Percentiles rank a stretch among this genome's conserved stretches.
Conservation (phyloP, 37 sponge, comb jelly and placozoan genomes). For the Geodia barretti region DNA sequence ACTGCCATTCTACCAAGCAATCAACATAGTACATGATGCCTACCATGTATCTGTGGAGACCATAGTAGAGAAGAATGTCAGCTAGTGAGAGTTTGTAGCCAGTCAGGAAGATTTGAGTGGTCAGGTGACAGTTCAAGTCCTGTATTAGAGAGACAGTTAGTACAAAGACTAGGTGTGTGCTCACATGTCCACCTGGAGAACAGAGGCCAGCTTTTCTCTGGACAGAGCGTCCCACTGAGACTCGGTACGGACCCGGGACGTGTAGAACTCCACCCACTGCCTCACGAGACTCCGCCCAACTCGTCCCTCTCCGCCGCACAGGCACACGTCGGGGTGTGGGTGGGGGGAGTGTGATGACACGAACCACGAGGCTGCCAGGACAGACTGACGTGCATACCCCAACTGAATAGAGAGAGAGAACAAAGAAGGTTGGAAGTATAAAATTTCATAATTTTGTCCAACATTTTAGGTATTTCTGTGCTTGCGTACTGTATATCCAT, state of each 20-base stretch:
- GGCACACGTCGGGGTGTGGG: constrained; percentile 12
- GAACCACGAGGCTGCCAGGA: constrained; percentile 41
- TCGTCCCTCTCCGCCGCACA: constrained; percentile 45
- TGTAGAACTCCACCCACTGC: constrained; percentile 60
- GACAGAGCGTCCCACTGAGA: constrained; percentile 32
- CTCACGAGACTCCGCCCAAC: constrained; percentile 29
- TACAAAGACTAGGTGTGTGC: too few relatives aligned
- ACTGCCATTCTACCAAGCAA: constrained; percentile 16
- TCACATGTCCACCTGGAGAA: constrained; percentile 15
- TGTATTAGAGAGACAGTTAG: too few relatives aligned
- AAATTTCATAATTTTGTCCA: too few relatives aligned
- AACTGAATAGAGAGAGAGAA: constrained; percentile 30
- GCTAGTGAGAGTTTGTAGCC: constrained; percentile 40
- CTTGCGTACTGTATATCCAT: too few relatives aligned
- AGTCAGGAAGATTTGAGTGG: constrained; percentile 15
- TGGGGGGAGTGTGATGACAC: constrained; percentile 1
- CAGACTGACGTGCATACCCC: constrained; percentile 40
- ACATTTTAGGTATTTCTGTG: too few relatives aligned
- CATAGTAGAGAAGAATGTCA: constrained; percentile 39
- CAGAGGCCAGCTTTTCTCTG: not conserved
- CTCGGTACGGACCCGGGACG: constrained; percentile 17
- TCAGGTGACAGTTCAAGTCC: constrained; percentile 21
- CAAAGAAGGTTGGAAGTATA: too few relatives aligned
- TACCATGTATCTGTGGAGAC: constrained; percentile 51
- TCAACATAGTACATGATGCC: constrained; percentile 18